Conservation (phyloP, 2,797 vertebrate species). For the Sciurus carolinensis region DNA sequence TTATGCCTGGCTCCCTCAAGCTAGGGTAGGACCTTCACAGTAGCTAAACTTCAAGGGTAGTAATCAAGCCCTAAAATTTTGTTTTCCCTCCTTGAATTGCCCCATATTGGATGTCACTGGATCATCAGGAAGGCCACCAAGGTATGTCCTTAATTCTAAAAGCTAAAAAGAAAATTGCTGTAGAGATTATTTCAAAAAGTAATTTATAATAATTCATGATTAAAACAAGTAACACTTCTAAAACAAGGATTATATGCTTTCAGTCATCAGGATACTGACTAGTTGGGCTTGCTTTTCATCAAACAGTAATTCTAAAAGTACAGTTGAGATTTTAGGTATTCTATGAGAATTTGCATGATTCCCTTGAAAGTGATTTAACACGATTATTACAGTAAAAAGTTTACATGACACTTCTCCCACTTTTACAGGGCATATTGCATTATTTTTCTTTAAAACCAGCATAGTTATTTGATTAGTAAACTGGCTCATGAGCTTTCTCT, state of each 20-base stretch:
- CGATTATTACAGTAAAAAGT: slow-evolving; percentile 42
- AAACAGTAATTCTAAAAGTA: slow-evolving; percentile 60
- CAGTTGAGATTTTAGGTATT: slow-evolving; percentile 60
- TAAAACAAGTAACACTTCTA: slow-evolving; percentile 48
- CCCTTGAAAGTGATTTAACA: slow-evolving; percentile 9
- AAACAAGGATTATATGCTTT: slow-evolving; percentile 38
- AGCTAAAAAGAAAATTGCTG: slow-evolving; percentile 65
- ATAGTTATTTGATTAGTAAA: slow-evolving; percentile 59
- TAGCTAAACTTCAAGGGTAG: neutral
- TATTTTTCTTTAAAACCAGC: slow-evolving; percentile 65
- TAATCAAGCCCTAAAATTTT: slow-evolving; percentile 12
- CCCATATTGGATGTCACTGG: slow-evolving; percentile 3
- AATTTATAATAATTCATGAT: slow-evolving; percentile 68
- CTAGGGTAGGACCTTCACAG: neutral
- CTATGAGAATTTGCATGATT: slow-evolving; percentile 63
- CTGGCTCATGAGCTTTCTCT: neutral
- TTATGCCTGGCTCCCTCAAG: neutral
- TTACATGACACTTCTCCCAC: neutral
- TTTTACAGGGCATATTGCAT: slow-evolving; percentile 10
- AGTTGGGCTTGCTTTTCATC: slow-evolving; percentile 32
- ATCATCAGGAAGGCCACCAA: slow-evolving; percentile 1
- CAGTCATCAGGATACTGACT: slow-evolving; percentile 53
- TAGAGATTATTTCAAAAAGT: slow-evolving; percentile 25
- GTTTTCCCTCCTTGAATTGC: slow-evolving; percentile 29
- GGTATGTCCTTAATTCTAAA: slow-evolving; percentile 20